A percentile compares a stretch with the other conserved stretches of the same genome.
Evolutionary conservation across 2,113 vertebrate genomes (phyloP).

Genomic region (Tupaia chinensis): DNA sequence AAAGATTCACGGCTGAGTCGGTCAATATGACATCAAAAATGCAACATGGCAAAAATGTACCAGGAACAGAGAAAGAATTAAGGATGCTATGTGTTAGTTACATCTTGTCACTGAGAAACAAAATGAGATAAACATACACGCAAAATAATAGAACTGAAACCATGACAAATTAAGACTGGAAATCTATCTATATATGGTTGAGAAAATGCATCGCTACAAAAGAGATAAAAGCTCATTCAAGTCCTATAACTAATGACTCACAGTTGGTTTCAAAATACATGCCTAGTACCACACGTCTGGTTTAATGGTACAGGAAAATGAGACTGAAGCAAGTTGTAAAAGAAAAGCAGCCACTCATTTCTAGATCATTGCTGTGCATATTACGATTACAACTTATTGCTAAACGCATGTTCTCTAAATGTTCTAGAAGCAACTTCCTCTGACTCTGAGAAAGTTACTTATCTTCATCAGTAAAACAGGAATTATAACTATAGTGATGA

Average conservation of each 20-base stretch:
- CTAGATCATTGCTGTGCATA: fast-evolving
- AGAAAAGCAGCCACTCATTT: neutral
- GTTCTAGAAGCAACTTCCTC: neutral
- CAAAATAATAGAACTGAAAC: neutral
- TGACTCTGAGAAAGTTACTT: neutral
- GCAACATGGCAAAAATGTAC: neutral
- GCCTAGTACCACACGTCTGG: neutral
- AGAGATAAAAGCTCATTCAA: neutral
- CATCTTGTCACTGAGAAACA: too few relatives aligned
- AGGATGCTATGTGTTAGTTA: neutral
- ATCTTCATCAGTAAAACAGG: neutral
- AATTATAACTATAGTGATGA: too few relatives aligned
- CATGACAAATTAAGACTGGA: neutral
- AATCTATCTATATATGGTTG: neutral
- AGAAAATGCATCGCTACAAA: neutral
- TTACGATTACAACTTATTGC: neutral
- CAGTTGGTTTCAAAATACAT: neutral
- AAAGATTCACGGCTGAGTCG: neutral
- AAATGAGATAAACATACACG: neutral
- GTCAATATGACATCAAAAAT: neutral
- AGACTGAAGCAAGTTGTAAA: neutral
- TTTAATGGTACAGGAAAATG: neutral
- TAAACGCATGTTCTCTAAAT: neutral
- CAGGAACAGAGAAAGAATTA: neutral
- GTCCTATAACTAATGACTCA: too few relatives aligned